Percentiles rank a stretch among this genome's conserved stretches.
Evolutionary conservation across 2,113 vertebrate species (phyloP).

Genomic region (Bucco capensis): DNA sequence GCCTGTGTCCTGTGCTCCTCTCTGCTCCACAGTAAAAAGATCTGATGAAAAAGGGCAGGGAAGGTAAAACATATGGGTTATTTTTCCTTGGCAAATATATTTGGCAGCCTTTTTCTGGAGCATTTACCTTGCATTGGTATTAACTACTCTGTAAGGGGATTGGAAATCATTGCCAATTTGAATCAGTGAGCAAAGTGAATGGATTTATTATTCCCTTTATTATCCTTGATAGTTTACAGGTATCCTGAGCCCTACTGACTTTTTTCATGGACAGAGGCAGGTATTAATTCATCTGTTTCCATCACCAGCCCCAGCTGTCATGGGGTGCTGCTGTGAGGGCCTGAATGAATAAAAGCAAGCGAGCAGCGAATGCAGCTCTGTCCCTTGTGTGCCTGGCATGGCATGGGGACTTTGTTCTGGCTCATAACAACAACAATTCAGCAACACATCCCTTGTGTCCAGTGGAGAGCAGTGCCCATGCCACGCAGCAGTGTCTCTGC

Average conservation of each 20-base stretch:
- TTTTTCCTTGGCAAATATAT: neutral
- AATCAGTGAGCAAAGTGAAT: neutral
- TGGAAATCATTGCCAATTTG: rapidly evolving
- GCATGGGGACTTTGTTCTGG: constrained; percentile 35
- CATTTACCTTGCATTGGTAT: neutral
- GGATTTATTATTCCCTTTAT: neutral
- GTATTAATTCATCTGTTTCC: neutral
- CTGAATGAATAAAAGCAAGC: neutral
- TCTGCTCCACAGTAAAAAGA: neutral
- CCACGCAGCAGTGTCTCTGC: neutral
- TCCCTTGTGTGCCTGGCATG: neutral
- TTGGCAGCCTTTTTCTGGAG: neutral
- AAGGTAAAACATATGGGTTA: neutral
- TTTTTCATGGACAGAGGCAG: neutral
- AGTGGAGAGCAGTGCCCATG: neutral
- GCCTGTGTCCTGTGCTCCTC: neutral
- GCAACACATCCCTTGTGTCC: neutral
- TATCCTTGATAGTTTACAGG: neutral
- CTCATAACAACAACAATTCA: neutral
- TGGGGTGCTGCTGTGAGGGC: neutral
- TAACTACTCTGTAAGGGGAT: neutral
- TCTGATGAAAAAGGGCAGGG: neutral
- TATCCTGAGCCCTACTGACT: neutral
- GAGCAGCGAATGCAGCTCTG: rapidly evolving
- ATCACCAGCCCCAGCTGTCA: neutral